Percentiles rank a stretch among this genome's conserved stretches.
These are phyloP conservation scores for Salvator merianae DNA, from an alignment of 2,113 vertebrate genomes.

Conservation along the genomic window DNA sequence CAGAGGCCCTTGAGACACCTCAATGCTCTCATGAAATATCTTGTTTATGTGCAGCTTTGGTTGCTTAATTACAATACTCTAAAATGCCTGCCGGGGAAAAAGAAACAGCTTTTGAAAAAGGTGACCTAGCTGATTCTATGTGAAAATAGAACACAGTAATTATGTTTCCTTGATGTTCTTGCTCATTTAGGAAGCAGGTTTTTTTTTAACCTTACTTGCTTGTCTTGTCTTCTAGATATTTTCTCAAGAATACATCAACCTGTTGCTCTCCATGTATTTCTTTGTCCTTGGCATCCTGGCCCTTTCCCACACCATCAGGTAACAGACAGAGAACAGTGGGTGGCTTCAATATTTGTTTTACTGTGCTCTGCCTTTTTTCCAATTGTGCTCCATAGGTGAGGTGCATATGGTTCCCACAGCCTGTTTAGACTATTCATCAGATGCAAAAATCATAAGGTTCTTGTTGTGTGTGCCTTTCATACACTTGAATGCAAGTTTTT, in stretches of 20 bases:
- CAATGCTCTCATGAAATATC: too few species aligned
- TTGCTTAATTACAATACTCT: neutral
- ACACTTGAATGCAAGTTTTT: too few species aligned
- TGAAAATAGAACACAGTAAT: neutral
- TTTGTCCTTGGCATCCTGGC: constrained; percentile 95
- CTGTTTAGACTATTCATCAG: too few species aligned
- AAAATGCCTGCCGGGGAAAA: constrained; percentile 18
- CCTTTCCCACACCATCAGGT: constrained; percentile 98
- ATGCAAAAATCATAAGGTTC: neutral
- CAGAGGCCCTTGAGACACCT: too few species aligned
- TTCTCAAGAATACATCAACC: constrained; percentile 98
- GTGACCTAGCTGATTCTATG: neutral
- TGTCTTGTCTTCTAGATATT: constrained; percentile 85
- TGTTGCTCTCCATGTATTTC: constrained; percentile 97
- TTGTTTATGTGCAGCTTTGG: neutral
- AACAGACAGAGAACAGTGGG: neutral
- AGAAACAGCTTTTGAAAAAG: neutral
- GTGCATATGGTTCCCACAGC: too few species aligned
- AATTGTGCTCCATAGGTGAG: too few species aligned
- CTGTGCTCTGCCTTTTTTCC: too few species aligned
- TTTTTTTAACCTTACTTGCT: neutral
- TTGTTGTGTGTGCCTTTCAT: too few species aligned
- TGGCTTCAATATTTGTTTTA: neutral
- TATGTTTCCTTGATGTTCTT: neutral
- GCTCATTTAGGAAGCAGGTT: neutral